These are phyloP conservation scores for Suricata suricatta DNA, from an alignment of 2,113 vertebrate genomes.

Conservation along the genomic window DNA sequence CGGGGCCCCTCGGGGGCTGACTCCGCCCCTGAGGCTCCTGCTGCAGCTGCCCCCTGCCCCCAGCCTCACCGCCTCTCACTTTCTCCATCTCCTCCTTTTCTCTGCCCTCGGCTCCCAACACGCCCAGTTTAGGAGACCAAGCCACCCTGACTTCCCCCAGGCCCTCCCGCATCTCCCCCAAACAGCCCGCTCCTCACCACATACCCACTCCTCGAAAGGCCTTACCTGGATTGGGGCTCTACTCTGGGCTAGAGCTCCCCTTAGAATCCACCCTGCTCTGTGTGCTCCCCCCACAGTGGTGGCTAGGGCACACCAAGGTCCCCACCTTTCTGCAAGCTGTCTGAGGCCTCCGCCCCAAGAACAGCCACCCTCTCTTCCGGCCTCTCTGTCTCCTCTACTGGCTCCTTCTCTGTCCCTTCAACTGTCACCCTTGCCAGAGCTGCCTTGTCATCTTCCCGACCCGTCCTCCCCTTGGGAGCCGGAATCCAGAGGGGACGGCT, in stretches of 20 bases:
- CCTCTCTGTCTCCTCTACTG: background rate
- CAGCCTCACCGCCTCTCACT: background rate
- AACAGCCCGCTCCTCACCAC: background rate
- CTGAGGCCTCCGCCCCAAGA: too few relatives aligned
- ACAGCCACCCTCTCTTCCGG: background rate
- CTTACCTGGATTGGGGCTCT: background rate
- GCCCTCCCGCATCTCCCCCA: background rate
- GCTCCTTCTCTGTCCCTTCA: background rate
- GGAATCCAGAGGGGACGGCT: background rate
- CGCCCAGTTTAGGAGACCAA: background rate
- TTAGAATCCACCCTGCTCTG: background rate
- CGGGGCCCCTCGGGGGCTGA: background rate
- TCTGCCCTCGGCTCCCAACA: background rate
- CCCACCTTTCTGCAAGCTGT: background rate
- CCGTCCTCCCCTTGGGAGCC: background rate
- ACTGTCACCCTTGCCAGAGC: background rate
- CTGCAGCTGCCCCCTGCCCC: background rate
- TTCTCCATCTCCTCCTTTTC: background rate
- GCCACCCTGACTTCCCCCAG: background rate
- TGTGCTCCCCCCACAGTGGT: fast-evolving
- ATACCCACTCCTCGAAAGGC: background rate
- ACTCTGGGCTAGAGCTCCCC: background rate
- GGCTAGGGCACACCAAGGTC: background rate
- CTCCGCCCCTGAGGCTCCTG: background rate
- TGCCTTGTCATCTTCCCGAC: background rate